phyloP scores from a whole-genome alignment of 2,797 vertebrate genomes.

The Cuniculus paca region DNA sequence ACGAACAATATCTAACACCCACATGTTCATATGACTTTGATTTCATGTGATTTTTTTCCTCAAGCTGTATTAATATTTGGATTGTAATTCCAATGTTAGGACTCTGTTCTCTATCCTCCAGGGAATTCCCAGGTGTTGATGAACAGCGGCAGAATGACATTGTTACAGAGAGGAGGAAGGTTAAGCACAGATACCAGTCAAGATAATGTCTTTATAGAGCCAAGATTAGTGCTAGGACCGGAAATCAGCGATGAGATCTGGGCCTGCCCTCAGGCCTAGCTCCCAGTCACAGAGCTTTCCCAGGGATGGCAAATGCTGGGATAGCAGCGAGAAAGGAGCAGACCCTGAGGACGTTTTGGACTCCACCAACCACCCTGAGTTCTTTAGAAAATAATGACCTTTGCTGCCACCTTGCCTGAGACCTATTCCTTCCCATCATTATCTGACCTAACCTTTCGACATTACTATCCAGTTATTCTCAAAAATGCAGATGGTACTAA shows the following conservation, averaged over 20 bases:
- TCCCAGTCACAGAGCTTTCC: neutral
- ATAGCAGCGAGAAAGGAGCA: neutral
- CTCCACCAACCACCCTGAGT: neutral
- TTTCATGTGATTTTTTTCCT: neutral
- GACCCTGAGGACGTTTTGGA: neutral
- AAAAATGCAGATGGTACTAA: neutral
- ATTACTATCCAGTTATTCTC: neutral
- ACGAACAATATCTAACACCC: neutral
- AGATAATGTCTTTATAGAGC: neutral
- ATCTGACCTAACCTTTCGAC: neutral
- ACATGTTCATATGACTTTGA: neutral
- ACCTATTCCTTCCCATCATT: neutral
- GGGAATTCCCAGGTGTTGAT: neutral
- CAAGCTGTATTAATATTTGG: constrained; percentile 14
- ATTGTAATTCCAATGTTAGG: neutral
- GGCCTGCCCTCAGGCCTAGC: neutral
- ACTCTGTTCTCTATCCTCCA: neutral
- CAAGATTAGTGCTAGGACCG: neutral
- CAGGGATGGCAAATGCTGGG: neutral
- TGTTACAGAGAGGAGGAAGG: neutral
- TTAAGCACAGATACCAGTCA: neutral
- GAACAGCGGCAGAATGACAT: neutral
- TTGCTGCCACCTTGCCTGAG: neutral
- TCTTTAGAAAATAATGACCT: constrained; percentile 53
- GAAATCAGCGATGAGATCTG: neutral